Percentiles rank a stretch among this genome's conserved stretches.
Conservation (phyloP, 2,888 invertebrate genomes). For the Auanema sp. region DNA sequence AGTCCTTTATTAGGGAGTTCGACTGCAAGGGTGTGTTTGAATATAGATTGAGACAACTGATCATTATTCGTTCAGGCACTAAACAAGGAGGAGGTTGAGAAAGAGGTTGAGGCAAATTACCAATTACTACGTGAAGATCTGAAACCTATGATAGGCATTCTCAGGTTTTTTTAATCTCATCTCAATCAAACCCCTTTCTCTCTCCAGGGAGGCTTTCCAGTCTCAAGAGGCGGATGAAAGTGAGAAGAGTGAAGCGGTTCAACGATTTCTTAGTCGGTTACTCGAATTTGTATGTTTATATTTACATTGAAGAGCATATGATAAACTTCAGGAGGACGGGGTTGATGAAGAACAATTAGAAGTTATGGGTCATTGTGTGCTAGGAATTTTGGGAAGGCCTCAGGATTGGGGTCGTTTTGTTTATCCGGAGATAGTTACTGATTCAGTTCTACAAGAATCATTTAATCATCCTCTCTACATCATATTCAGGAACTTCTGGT, state of each 20-base stretch:
- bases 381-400: slow-evolving; percentile 25
- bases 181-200: not conserved
- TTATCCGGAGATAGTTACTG: slow-evolving; percentile 4
- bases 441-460: slow-evolving; percentile 11
- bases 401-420: slow-evolving; percentile 5
- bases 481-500: slow-evolving; percentile 22
- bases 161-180: not conserved
- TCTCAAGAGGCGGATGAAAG: slow-evolving; percentile 36
- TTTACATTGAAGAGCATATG: not conserved
- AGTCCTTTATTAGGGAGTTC: not conserved
- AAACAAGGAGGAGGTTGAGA: slow-evolving; percentile 16
- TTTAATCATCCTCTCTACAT: slow-evolving; percentile 19
- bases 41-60: not conserved
- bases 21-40: not conserved
- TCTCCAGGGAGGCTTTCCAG: slow-evolving; percentile 9
- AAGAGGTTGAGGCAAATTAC: slow-evolving; percentile 15
- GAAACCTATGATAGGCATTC: slow-evolving; percentile 7
- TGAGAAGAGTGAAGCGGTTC: slow-evolving; percentile 37
- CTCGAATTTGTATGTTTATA: slow-evolving; percentile 20
- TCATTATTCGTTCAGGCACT: slow-evolving; percentile 14
- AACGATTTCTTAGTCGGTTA: slow-evolving; percentile 17
- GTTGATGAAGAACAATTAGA: slow-evolving; percentile 44
- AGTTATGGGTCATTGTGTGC: slow-evolving; percentile 30
- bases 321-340: slow-evolving; percentile 33
- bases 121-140: slow-evolving; percentile 15